Conservation (phyloP, 2,797 vertebrate species). For the Enteromius unitaeniatus region DNA sequence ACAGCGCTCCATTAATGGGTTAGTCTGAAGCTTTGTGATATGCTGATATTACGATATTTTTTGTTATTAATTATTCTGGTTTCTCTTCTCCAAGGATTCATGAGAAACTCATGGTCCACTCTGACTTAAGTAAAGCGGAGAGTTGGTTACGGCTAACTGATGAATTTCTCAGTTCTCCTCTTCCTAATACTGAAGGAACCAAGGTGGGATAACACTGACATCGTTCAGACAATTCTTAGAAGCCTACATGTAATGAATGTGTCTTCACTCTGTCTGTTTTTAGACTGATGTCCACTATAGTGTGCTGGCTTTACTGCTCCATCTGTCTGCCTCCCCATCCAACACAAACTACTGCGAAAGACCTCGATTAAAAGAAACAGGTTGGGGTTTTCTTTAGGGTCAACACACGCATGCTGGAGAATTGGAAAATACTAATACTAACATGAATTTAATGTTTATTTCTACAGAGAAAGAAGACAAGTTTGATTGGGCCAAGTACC, state of each 20-base stretch:
- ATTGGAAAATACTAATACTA: neutral
- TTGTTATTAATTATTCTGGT: neutral
- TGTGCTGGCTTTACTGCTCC: slow-evolving; percentile 88
- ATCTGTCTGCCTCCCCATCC: slow-evolving; percentile 90
- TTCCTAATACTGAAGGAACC: slow-evolving; percentile 82
- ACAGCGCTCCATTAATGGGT: slow-evolving; percentile 90
- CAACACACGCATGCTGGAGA: neutral
- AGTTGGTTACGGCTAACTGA: slow-evolving; percentile 92
- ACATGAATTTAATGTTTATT: neutral
- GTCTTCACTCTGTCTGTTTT: neutral
- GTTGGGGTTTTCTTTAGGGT: slow-evolving; percentile 67
- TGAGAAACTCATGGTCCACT: slow-evolving; percentile 95
- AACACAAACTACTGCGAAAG: slow-evolving; percentile 90
- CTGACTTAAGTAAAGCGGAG: slow-evolving; percentile 91
- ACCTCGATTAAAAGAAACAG: slow-evolving; percentile 86
- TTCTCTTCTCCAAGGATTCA: slow-evolving; percentile 82
- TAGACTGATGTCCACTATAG: slow-evolving; percentile 87
- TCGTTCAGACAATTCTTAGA: neutral
- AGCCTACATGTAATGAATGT: neutral
- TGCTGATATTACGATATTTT: neutral
- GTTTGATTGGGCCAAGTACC: slow-evolving; percentile 93
- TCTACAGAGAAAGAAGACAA: slow-evolving; percentile 83
- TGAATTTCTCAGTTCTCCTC: slow-evolving; percentile 88
- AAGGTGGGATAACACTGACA: slow-evolving; percentile 79
- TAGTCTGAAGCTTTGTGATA: slow-evolving; percentile 35